Percentiles rank a stretch among this genome's conserved stretches.
Evolutionary conservation across 2,113 vertebrate species (phyloP).

Genomic region (Cyprinodon brontotheroides): DNA sequence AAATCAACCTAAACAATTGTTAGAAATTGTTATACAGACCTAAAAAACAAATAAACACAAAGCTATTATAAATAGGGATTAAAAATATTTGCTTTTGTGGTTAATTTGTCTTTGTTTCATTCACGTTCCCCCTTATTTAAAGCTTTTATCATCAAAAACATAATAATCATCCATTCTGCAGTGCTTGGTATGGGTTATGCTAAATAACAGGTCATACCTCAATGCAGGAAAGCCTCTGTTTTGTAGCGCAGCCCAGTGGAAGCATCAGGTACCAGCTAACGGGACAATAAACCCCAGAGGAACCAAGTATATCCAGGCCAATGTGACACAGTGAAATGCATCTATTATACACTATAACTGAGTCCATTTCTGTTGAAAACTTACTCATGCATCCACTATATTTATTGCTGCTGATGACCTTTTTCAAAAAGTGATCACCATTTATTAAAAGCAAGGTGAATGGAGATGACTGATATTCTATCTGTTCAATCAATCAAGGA

Average conservation of each 20-base stretch:
- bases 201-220: conserved; percentile 43
- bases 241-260: conserved; percentile 4
- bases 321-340: conserved; percentile 22
- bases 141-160: conserved; percentile 43
- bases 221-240: conserved; percentile 27
- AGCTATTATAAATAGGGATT: not conserved
- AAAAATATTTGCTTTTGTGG: not conserved
- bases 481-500: conserved; percentile 38
- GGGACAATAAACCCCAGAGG: conserved; percentile 28
- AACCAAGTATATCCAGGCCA: conserved; percentile 54
- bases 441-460: conserved; percentile 66
- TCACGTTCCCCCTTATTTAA: not conserved
- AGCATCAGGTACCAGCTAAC: conserved; percentile 20
- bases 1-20: not conserved
- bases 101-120: not conserved
- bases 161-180: conserved; percentile 61
- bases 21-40: not conserved
- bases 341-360: not conserved
- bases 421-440: conserved; percentile 38
- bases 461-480: conserved; percentile 23
- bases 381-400: conserved; percentile 14
- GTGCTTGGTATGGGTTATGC: conserved; percentile 74
- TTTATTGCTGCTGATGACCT: conserved; percentile 42
- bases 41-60: not conserved
- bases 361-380: not conserved